Evolutionary conservation across 53 echinoderm and acorn worm species (phyloP), one percentile per base, ranked within the genome.

Genomic region (Mesocentrotus franciscanus): DNA sequence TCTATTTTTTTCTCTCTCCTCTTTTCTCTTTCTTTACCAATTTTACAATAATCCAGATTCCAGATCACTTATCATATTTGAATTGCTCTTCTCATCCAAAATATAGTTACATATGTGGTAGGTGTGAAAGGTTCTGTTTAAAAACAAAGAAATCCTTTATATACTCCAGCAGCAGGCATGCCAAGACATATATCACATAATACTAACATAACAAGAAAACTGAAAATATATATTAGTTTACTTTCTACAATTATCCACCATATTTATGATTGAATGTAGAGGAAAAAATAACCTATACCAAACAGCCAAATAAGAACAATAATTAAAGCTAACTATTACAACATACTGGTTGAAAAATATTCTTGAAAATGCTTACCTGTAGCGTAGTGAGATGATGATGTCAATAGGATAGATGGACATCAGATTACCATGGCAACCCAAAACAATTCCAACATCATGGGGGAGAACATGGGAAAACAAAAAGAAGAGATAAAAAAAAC

Each of bases 361-460:
- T 68, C 68, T 68, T 68, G 68, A 68, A 76, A 32, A 33, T 76
- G 30, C 76, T 76, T 76, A 76, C 76, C 76, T 76, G 76, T 32
- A 14, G 30, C 24, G 24, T 8, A 20, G 20, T 20, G 9, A 22
- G 7, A 24, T 68, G 68, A 68, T 68, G 49, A 24, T 68, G 22
- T 26, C 4, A 68, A 26, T 68, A 76, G 76, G 12, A 76, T 76
- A 29, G 68, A 10, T 32, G 76, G 33, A 76, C 12, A 76, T 33
- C 27, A 27, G 12, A 76, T 76, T 10, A 9, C 30, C 33, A 76
- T 76, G 30, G 33, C 76, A 76, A 30, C 75, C 26, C 32, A 29
- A 75, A 20, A 30, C 14, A 11, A 0, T 75, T 75, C 75, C 75
- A 75, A 27, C 76, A 76, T 33, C 33, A 33, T 76, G 14, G 0